Evolutionary conservation across 2,113 vertebrate genomes (phyloP), one percentile per base, ranked within the genome.

Genomic region (Corynorhinus townsendii): DNA sequence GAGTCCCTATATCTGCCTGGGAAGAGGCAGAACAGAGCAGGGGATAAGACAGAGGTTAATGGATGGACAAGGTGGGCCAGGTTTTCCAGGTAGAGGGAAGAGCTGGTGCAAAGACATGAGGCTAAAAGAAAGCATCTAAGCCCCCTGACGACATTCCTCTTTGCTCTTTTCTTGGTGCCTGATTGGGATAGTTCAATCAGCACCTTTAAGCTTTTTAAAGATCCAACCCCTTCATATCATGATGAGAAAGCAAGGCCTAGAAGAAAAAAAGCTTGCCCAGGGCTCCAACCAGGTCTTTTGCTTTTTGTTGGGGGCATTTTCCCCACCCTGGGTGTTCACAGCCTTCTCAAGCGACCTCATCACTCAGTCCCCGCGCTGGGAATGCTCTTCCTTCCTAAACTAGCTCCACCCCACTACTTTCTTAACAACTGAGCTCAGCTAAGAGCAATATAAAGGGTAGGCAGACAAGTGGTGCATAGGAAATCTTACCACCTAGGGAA

Each of bases 221-320:
- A 75, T 30, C 10, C 3, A 79, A 20, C 20, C 10, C 26, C 19
- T 79, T 56, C 12, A 4, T 71, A 43, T n/a, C 30, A 62, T 45
- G 33, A 64, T 43, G n/a, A 91, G 33, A 91, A 94, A 82, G 43
- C 35, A 76, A 95, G 79, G 40, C 8, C 66, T 40, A 14, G 54
- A 35, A 86, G n/a, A 73, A 89, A 86, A 49, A 89, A 30, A 19
- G 24, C 49, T 75, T 75, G 8, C n/a, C 7, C 49, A 28, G 40
- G n/a, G 11, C 35, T 69, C 68, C 43, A 81, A 43, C 28, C 81
- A 73, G 15, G 7, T 33, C 47, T 62, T 24, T 24, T 64, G 64
- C 15, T 73, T 90, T 26, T 56, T 47, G 7, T 40, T 81, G 12
- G n/a, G 52, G 30, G 19, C 24, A 15, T 11, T 15, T 66, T 94